Evolutionary conservation across 2,888 invertebrate species (phyloP).

Genomic region (Lamellibrachia satsuma): DNA sequence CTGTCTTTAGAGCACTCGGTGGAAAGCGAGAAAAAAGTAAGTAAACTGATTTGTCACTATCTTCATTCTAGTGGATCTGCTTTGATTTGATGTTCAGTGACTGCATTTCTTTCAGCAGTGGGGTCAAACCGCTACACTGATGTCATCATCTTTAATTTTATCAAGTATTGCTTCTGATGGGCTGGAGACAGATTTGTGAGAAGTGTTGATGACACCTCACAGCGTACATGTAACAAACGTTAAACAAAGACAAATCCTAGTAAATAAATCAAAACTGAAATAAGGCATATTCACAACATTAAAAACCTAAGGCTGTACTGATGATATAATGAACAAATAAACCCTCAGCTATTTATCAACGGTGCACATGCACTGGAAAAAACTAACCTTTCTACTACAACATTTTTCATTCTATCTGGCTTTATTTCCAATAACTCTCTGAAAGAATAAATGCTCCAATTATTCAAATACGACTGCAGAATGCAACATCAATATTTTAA

Average conservation of each 20-base stretch:
- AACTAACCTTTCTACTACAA: neutral
- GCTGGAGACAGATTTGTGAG: neutral
- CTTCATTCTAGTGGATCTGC: neutral
- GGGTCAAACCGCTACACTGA: neutral
- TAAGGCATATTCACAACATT: neutral
- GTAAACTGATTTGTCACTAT: neutral
- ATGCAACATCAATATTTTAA: neutral
- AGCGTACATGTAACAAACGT: neutral
- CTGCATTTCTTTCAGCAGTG: neutral
- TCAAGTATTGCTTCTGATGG: neutral
- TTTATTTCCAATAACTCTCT: neutral
- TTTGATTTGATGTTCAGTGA: neutral
- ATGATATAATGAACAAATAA: neutral
- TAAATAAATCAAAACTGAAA: neutral
- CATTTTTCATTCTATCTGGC: neutral
- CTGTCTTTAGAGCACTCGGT: neutral
- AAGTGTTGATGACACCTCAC: neutral
- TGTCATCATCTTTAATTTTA: neutral
- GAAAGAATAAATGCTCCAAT: neutral
- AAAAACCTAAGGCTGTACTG: neutral
- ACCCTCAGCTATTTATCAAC: neutral
- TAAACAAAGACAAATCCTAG: neutral
- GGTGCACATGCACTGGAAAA: neutral
- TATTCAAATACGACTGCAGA: neutral
- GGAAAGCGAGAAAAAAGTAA: neutral